These are phyloP conservation scores for Scleropages formosus DNA, from an alignment of 2,797 vertebrate species.

Conservation along the genomic window DNA sequence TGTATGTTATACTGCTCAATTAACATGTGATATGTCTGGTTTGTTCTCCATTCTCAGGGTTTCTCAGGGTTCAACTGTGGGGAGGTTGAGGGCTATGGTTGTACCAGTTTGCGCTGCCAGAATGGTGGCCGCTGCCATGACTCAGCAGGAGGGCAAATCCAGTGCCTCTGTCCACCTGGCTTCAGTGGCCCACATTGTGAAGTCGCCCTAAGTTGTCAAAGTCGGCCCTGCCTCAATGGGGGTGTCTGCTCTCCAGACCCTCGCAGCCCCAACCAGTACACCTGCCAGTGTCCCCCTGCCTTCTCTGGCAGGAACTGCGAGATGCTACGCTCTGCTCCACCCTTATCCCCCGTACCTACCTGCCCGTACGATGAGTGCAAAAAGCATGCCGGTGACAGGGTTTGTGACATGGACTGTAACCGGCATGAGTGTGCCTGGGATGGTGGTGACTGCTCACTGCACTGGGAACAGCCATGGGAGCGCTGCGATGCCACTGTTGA, in stretches of 20 bases:
- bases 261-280: constrained; percentile 62
- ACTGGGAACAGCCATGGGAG: constrained; percentile 75
- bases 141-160: constrained; percentile 54
- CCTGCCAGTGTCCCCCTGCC: constrained; percentile 70
- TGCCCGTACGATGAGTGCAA: constrained; percentile 69
- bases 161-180: constrained; percentile 74
- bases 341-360: rapidly evolving
- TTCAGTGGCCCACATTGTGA: constrained; percentile 75
- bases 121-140: constrained; percentile 78
- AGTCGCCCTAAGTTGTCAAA: constrained; percentile 61
- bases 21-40: too few relatives aligned
- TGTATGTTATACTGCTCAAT: too few relatives aligned
- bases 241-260: constrained; percentile 75
- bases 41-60: constrained; percentile 59
- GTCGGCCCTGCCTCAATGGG: constrained; percentile 74
- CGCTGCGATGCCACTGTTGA: constrained; percentile 71
- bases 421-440: constrained; percentile 87
- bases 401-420: constrained; percentile 85
- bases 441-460: constrained; percentile 86
- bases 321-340: background rate
- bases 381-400: constrained; percentile 63
- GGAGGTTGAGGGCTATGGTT: constrained; percentile 73
- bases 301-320: constrained; percentile 77
- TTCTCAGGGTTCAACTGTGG: constrained; percentile 81
- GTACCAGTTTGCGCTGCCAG: constrained; percentile 76